Base-by-base conservation (phyloP, 1,140 invertebrate species). In the Drosophila fuyamai region DNA sequence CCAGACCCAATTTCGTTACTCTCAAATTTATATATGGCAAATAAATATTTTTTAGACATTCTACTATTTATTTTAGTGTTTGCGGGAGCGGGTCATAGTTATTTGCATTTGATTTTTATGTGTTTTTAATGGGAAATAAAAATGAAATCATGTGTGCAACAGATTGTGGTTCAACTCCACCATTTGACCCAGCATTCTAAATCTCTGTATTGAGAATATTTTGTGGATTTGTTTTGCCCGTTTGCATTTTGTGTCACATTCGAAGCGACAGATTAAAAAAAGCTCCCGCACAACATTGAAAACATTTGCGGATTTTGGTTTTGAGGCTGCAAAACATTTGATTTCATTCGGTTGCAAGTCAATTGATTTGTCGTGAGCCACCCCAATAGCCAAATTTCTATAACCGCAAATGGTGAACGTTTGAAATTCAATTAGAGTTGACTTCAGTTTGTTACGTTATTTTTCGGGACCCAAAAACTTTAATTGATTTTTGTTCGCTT, bases 131-230 rank as follows among this genome's bases (percentile, higher is more conserved):
- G 58, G 85, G 85, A 79, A 89, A 89, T 89, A 89, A 90, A 89
- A 89, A 89, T 89, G 84, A 89, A 89, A 89, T 89, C 85, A 89
- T 89, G 84, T 89, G 85, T 90, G 84, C 84, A 89, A 89, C 84
- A 89, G 84, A 89, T 89, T 89, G 84, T 66, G 84, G 84, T 53
- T 36, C 73, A 13, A 59, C 38, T 23, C 58, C 35, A 46, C 14
- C 27, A 29, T 16, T 14, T 32, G 12, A 54, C 36, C 57, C 38
- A 32, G 8, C 14, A 48, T 63, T 71, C 50, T 43, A 63, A 73
- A 70, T 79, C 54, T 56, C 43, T 56, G 23, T 32, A 41, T 60
- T 51, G 68, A 62, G 57, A 71, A 41, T 70, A 75, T 76, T 83
- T 75, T 76, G 70, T 41, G 76, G 76, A 82, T 82, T 82, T 78